These are phyloP conservation scores for Salvelinus namaycush DNA, from an alignment of 2,113 vertebrate species.

Conservation along the genomic window DNA sequence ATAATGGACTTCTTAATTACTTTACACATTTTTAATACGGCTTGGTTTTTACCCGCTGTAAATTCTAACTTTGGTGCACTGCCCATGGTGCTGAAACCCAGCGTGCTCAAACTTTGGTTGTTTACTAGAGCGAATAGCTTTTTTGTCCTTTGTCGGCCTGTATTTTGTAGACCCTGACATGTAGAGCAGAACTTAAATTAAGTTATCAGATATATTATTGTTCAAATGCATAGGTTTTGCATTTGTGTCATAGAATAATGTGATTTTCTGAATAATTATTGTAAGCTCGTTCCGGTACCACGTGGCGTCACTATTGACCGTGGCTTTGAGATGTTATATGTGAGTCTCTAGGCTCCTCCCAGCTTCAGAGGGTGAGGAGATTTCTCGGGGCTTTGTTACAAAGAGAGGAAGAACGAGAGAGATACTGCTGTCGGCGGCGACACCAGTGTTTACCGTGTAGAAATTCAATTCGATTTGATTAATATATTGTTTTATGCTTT, in stretches of 20 bases:
- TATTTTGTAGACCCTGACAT: background rate
- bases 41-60: background rate
- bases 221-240: background rate
- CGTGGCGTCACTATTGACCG: slow-evolving; percentile 24
- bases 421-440: too few relatives aligned
- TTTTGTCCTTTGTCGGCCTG: background rate
- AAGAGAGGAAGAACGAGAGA: too few relatives aligned
- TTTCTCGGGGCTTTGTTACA: too few relatives aligned
- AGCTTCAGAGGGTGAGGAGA: background rate
- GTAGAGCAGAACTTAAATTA: background rate
- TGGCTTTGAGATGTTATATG: background rate
- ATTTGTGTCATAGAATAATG: background rate
- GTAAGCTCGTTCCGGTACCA: background rate
- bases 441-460: background rate
- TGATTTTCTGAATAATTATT: background rate
- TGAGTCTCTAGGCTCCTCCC: slow-evolving; percentile 31
- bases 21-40: background rate
- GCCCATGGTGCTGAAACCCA: background rate
- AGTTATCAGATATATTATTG: background rate
- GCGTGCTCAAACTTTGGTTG: background rate
- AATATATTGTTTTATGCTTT: background rate
- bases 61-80: background rate
- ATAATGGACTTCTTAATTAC: background rate
- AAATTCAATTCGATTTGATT: background rate
- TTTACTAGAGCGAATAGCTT: background rate